A percentile compares a stretch with the other conserved stretches of the same genome.
phyloP scores from a whole-genome alignment of 1,140 invertebrate genomes.

The Sitodiplosis mosellana region DNA sequence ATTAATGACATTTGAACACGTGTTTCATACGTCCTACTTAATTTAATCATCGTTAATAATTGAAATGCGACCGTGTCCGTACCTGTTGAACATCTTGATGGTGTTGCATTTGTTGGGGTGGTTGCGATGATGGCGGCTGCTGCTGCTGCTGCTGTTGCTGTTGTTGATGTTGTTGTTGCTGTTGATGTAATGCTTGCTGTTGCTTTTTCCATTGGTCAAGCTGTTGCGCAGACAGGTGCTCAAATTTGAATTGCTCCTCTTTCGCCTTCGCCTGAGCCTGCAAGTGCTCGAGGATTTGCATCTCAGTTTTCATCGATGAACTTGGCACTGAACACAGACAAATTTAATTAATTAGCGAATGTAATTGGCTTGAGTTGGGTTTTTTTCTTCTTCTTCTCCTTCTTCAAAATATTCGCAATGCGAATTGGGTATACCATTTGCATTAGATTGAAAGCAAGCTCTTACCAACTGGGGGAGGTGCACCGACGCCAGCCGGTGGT shows the following conservation, averaged over 20 bases:
- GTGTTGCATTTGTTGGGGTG: slow-evolving; percentile 3
- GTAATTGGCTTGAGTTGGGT: too few species aligned
- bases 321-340: too few species aligned
- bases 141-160: slow-evolving; percentile 2
- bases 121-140: not conserved
- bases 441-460: too few species aligned
- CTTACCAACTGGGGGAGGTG: too few species aligned
- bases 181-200: slow-evolving; percentile 2
- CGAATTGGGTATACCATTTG: too few species aligned
- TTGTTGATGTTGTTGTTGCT: not conserved
- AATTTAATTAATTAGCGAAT: too few species aligned
- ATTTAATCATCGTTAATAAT: too few species aligned
- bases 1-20: too few species aligned
- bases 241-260: not conserved
- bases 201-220: slow-evolving; percentile 7
- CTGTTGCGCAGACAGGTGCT: slow-evolving; percentile 5
- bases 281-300: slow-evolving; percentile 27
- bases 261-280: slow-evolving; percentile 5
- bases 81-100: slow-evolving; percentile 3
- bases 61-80: not conserved
- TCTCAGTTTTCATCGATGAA: slow-evolving; percentile 30
- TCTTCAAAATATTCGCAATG: too few species aligned
- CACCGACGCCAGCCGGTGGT: too few species aligned
- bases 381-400: too few species aligned
- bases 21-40: too few species aligned